Evolutionary conservation across 2,888 invertebrate genomes (phyloP), one percentile per base, ranked within the genome.

Genomic region (Mythimna lalbum): DNA sequence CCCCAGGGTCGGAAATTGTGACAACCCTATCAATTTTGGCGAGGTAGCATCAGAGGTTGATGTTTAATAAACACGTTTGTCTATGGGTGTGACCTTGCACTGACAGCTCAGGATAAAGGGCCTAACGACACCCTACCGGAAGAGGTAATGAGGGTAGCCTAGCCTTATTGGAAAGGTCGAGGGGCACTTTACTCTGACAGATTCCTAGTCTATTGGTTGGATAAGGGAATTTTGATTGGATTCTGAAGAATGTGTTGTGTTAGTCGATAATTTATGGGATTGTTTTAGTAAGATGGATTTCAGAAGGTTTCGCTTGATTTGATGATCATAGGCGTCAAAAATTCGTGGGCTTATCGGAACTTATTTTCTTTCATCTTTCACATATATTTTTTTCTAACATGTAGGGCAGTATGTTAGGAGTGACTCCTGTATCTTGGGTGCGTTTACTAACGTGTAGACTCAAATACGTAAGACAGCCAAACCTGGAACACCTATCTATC

Each of bases 101-200:
- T 72, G 52, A 66, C 61, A 69, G 65, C 66, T 64, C 61, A 27
- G 73, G 63, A 70, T 81, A 74, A 72, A 74, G 50, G 68, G 50
- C 21, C 53, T 76, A 65, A 52, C 55, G 60, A 60, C 63, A 59
- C 39, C 61, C 71, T 62, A 10, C 56, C 62, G 61, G 49, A 27
- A 65, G 33, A 43, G 64, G 59, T 77, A 80, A 76, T 63, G 63
- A 77, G 76, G 63, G 68, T 56, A 6, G 14, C 12, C 36, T 57
- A 62, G 53, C 47, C 14, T 36, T 73, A 78, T 82, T 82, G 84
- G 66, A 73, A 70, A 63, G 61, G 71, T 72, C 68, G 59, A 82
- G 59, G 6, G 71, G 50, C 23, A 62, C 49, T 76, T 66, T 19
- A 56, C 27, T 53, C 49, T 52, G 80, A 43, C 36, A 71, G 65